Evolutionary conservation across 1,140 invertebrate genomes (phyloP), one percentile per base, ranked within the genome.

Genomic region (Luehdorfia chinensis): DNA sequence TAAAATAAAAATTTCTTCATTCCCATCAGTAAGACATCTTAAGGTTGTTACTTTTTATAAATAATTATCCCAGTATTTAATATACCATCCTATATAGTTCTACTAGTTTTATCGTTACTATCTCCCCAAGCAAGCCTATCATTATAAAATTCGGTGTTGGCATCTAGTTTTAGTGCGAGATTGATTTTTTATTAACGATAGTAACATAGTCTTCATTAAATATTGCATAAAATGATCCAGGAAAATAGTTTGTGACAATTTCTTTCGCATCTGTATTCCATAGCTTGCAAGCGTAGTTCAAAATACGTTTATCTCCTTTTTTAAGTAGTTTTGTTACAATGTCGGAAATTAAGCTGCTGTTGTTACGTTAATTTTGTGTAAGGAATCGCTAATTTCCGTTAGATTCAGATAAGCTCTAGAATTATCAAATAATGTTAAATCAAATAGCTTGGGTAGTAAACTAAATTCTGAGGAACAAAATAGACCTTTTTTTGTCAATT

Each of bases 91-190:
- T n/a, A n/a, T n/a, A n/a, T n/a, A n/a, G n/a, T n/a, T n/a, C n/a
- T n/a, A 15, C 47, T 55, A 7, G 34, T 45, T 37, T 50, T 50
- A 11, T 59, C 59, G 7, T 13, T 32, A 12, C 43, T 31, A 14
- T 57, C 56, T 4, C 64, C 60, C 31, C 18, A 53, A 0, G 44
- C 50, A 12, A 34, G 13, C 23, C 51, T 59, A 21, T 61, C 55
- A n/a, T 46, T 47, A 2, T 41, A 6, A 0, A 13, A 9, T 11
- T 65, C 50, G 14, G 13, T 11, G 5, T 23, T 16, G 0, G 11
- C 27, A 21, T 48, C 53, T 8, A 68, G 30, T 39, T 59, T 68
- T 0, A 68, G 11, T n/a, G 61, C 44, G 7, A 52, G 37, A 7
- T 47, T 25, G 4, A 36, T 25, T 47, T 36, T 12, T 50, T 58